Evolutionary conservation across 37 sponge, comb jelly and placozoan genomes (phyloP).

Genomic region (Oscarella lobularis): DNA sequence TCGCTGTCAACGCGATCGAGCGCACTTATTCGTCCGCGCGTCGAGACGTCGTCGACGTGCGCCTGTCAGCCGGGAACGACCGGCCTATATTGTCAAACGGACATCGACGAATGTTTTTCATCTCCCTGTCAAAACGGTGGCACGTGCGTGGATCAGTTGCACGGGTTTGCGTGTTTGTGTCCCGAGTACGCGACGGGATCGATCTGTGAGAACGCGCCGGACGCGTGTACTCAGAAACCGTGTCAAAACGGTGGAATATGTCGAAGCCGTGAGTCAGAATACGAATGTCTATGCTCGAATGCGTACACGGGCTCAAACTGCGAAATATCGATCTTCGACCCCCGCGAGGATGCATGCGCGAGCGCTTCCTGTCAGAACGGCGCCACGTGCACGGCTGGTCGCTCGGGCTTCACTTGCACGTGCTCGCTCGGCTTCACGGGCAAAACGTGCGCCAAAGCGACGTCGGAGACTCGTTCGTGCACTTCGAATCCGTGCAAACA

Average conservation of each 20-base stretch:
- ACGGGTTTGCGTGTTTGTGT: neutral
- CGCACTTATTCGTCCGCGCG: neutral
- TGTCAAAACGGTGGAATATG: neutral
- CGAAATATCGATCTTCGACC: neutral
- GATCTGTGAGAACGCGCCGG: neutral
- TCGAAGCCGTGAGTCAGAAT: neutral
- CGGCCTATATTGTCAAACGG: neutral
- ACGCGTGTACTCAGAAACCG: neutral
- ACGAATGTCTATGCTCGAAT: neutral
- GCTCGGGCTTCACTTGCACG: neutral
- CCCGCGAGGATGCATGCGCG: neutral
- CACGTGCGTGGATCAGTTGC: neutral
- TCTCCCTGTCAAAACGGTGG: neutral
- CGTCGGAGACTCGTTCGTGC: neutral
- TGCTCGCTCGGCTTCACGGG: neutral
- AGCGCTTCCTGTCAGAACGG: neutral
- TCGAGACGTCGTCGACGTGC: neutral
- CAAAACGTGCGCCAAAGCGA: neutral
- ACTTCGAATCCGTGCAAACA: neutral
- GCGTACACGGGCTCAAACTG: neutral
- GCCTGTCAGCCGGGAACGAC: neutral
- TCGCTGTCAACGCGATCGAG: too few relatives aligned
- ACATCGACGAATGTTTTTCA: neutral
- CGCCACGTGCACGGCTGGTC: neutral
- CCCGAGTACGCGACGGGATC: neutral